A percentile compares a stretch with the other conserved stretches of the same genome.
phyloP scores from a whole-genome alignment of 2,113 vertebrate genomes.

The Larimichthys polyactis region DNA sequence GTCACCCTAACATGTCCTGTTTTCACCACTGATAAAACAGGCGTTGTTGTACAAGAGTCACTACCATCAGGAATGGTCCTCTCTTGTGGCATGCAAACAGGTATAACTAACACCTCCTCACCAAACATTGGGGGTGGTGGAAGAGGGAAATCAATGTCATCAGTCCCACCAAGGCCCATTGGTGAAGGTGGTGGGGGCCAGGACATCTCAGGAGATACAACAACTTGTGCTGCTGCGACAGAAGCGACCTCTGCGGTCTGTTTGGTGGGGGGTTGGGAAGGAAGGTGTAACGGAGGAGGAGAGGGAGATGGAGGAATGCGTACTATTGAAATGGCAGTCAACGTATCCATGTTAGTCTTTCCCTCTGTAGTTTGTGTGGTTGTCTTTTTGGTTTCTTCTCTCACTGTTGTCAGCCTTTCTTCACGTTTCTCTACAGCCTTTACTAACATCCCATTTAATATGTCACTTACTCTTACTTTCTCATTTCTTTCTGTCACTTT shows the following conservation, averaged over 20 bases:
- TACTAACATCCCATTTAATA: conserved; percentile 65
- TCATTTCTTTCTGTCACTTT: conserved; percentile 49
- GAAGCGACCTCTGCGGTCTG: conserved; percentile 54
- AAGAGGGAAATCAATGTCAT: conserved; percentile 82
- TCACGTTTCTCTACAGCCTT: conserved; percentile 60
- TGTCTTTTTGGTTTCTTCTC: conserved; percentile 26
- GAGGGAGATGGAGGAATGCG: conserved; percentile 82
- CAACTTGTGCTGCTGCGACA: conserved; percentile 15
- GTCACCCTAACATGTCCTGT: conserved; percentile 2
- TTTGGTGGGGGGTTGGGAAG: conserved; percentile 83
- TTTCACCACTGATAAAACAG: conserved; percentile 21
- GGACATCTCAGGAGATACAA: conserved; percentile 47
- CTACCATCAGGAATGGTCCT: not conserved
- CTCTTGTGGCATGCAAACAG: conserved; percentile 71
- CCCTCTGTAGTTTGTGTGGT: conserved; percentile 32
- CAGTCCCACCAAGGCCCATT: conserved; percentile 67
- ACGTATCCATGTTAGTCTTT: conserved; percentile 16
- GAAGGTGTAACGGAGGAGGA: conserved; percentile 83
- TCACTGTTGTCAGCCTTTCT: conserved; percentile 45
- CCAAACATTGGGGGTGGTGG: conserved; percentile 73
- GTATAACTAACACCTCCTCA: conserved; percentile 22
- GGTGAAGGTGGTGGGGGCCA: conserved; percentile 88
- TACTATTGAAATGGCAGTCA: conserved; percentile 48
- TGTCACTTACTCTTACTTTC: conserved; percentile 66
- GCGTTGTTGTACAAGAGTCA: not conserved